Evolutionary conservation across 2,797 vertebrate species (phyloP).

Genomic region (Todus mexicanus): DNA sequence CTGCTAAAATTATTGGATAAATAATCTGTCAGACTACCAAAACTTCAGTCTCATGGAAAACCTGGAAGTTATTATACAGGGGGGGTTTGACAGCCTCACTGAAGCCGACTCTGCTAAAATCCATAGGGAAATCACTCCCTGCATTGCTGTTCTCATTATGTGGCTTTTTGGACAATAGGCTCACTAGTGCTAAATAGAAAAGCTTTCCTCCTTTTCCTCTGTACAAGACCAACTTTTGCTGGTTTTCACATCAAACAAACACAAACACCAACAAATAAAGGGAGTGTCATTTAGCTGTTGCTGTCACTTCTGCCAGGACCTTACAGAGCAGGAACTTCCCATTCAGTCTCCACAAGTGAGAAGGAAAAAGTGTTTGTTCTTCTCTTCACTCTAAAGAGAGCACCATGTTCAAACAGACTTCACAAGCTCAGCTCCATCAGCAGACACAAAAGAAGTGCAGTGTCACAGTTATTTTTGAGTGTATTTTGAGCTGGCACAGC

Average conservation of each 20-base stretch:
- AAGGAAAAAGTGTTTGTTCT: not conserved
- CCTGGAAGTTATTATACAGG: not conserved
- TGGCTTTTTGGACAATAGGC: not conserved
- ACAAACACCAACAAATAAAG: not conserved
- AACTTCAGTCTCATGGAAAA: not conserved
- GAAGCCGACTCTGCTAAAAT: not conserved
- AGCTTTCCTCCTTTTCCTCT: not conserved
- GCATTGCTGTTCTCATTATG: not conserved
- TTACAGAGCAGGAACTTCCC: not conserved
- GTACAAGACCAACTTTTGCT: not conserved
- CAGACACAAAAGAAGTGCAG: not conserved
- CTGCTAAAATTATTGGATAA: not conserved
- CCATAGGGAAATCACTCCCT: not conserved
- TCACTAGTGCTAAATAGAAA: not conserved
- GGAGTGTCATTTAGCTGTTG: not conserved
- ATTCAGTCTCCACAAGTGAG: not conserved
- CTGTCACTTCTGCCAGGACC: not conserved
- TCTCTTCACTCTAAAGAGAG: not conserved
- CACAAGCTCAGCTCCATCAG: not conserved
- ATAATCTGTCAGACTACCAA: not conserved
- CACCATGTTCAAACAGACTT: not conserved
- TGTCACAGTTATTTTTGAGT: not conserved
- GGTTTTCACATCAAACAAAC: not conserved
- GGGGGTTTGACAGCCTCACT: not conserved
- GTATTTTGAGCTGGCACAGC: not conserved